Evolutionary conservation across 2,888 invertebrate species (phyloP).

Genomic region (Xanthia icteritia): DNA sequence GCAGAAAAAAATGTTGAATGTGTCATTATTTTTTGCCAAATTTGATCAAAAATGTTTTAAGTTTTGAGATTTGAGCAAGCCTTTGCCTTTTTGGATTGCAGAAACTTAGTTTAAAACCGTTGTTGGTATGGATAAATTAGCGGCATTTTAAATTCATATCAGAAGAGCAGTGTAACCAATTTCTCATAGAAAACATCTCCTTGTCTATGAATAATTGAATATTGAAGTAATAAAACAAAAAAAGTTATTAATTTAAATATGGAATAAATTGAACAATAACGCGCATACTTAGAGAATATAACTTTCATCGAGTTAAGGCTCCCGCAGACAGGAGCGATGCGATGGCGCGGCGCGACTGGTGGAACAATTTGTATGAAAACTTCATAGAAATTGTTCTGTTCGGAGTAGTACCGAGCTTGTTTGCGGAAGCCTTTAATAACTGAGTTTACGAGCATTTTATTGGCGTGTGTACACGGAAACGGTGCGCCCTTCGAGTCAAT

Average conservation of each 20-base stretch:
- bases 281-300: background rate
- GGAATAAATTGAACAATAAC: slow-evolving; percentile 25
- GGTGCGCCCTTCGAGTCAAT: slow-evolving; percentile 55
- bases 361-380: no score
- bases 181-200: background rate
- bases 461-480: slow-evolving; percentile 54
- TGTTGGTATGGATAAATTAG: background rate
- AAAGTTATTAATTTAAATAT: slow-evolving; percentile 3
- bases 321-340: no score
- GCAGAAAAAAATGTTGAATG: background rate
- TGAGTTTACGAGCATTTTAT: slow-evolving; percentile 46
- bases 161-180: no score
- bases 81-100: background rate
- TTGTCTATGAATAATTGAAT: background rate
- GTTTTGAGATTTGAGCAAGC: background rate
- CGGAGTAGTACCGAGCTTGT: no score
- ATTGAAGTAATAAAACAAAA: background rate
- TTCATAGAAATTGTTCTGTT: no score
- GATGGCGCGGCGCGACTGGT: no score
- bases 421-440: background rate
- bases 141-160: background rate
- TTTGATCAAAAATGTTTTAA: background rate
- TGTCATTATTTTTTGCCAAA: background rate
- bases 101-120: background rate
- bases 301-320: slow-evolving; percentile 22